These are phyloP conservation scores for Hoplias malabaricus DNA, from an alignment of 2,113 vertebrate genomes.

Conservation along the genomic window DNA sequence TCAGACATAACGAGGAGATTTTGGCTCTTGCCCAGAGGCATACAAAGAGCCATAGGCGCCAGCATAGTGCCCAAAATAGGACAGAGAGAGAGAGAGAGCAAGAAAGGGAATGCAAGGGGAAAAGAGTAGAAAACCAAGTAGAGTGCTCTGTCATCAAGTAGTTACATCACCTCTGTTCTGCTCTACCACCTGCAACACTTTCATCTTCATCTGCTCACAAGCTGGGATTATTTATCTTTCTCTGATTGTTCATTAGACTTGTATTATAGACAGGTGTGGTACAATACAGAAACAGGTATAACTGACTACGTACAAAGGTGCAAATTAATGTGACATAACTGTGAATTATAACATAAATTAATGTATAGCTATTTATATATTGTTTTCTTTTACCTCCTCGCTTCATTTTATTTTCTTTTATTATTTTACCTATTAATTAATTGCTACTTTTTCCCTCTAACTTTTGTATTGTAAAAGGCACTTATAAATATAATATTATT, in stretches of 20 bases:
- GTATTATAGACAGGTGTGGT: background rate
- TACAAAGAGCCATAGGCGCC: slow-evolving; percentile 39
- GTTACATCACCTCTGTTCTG: slow-evolving; percentile 31
- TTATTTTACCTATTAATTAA: no score
- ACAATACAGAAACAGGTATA: background rate
- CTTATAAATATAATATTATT: no score
- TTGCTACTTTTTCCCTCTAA: no score
- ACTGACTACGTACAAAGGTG: background rate
- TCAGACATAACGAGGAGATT: slow-evolving; percentile 42
- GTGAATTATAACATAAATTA: no score
- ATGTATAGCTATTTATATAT: no score
- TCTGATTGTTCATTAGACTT: background rate
- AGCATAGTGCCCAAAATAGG: slow-evolving; percentile 44
- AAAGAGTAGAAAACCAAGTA: background rate
- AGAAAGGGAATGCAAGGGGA: slow-evolving; percentile 10
- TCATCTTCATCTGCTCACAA: slow-evolving; percentile 31
- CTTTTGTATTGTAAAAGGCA: no score
- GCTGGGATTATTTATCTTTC: slow-evolving; percentile 4
- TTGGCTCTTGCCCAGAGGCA: slow-evolving; percentile 50
- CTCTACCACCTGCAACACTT: slow-evolving; percentile 32
- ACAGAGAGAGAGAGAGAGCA: background rate
- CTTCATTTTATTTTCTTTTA: no score
- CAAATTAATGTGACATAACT: background rate
- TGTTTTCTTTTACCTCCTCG: no score
- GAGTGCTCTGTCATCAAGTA: slow-evolving; percentile 27